Base-by-base conservation (phyloP, 2,113 vertebrate species). In the Solenodon paradoxus region DNA sequence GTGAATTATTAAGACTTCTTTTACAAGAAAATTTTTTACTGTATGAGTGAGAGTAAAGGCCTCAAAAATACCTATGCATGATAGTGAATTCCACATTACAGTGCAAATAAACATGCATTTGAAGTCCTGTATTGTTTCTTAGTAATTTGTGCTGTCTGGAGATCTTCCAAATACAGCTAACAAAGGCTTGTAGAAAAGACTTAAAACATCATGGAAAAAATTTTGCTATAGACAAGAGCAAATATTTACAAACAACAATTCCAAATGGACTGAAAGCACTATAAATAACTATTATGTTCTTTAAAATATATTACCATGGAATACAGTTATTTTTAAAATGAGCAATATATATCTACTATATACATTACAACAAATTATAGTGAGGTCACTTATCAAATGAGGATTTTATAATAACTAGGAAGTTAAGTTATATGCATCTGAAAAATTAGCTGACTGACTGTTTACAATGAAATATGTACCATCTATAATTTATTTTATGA, bases 101-200 rank as follows among this genome's bases (percentile, higher is more conserved):
- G 57, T 96, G 74, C 90, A 96, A 95, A 86, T 75, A 72, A 86
- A 82, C 40, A 57, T 53, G 84, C 64, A 85, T 95, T 97, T 96
- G 45, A 96, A 95, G 82, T 32, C 57, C 49, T 93, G 53, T 64
- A 64, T 97, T 98, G 97, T 97, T 97, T 95, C 84, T 98, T 84
- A 93, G 95, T 96, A 97, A 98, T 95, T 96, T 97, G 92, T 75
- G 59, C 88, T 91, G 77, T 88, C 93, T 98, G 98, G 97, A 97
- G 51, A 64, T 94, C 90, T 97, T 98, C 97, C 96, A 98, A 98
- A 96, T 0, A 0, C 47, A 84, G 2, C 94, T 74, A 97, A 98
- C 96, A 98, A 98, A 97, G 72, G 59, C 97, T 97, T 49, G n/a
- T 80, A 94, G 91, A 97, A 97, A 94, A 83, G 86, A 97, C 77